These are phyloP conservation scores for Acanthoscelides obtectus DNA, from an alignment of 2,888 invertebrate species.

Conservation along the genomic window DNA sequence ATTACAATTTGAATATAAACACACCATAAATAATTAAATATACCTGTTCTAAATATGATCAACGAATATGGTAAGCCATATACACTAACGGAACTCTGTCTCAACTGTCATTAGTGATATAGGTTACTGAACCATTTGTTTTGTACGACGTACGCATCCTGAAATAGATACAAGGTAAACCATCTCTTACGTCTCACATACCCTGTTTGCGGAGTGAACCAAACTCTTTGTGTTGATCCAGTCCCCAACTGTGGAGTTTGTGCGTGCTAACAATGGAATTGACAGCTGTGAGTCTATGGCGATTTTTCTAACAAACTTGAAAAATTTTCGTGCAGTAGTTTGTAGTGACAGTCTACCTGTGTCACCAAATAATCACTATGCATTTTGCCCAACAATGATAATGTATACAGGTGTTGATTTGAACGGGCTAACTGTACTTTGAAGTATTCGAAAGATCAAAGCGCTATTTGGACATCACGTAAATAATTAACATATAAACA, in stretches of 20 bases:
- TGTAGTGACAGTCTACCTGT: background rate
- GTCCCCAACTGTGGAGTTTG: too few species aligned
- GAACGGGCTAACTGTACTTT: background rate
- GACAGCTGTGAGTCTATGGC: background rate
- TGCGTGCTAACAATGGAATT: too few species aligned
- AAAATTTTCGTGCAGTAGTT: too few species aligned
- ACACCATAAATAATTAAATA: too few species aligned
- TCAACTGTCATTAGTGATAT: background rate
- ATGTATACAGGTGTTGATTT: background rate
- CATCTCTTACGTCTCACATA: background rate
- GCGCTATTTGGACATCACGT: background rate
- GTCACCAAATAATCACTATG: background rate
- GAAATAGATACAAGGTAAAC: background rate
- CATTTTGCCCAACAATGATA: background rate
- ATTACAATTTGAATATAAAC: too few species aligned
- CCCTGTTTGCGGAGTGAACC: background rate
- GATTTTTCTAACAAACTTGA: background rate
- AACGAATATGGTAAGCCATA: too few species aligned
- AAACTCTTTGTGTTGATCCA: background rate
- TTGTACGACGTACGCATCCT: background rate
- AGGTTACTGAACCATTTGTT: background rate
- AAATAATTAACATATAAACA: background rate
- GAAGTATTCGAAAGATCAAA: background rate
- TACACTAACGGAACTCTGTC: too few species aligned
- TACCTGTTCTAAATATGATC: too few species aligned